Evolutionary conservation across 2,797 vertebrate species (phyloP).

Genomic region (Cossypha niveicapilla): DNA sequence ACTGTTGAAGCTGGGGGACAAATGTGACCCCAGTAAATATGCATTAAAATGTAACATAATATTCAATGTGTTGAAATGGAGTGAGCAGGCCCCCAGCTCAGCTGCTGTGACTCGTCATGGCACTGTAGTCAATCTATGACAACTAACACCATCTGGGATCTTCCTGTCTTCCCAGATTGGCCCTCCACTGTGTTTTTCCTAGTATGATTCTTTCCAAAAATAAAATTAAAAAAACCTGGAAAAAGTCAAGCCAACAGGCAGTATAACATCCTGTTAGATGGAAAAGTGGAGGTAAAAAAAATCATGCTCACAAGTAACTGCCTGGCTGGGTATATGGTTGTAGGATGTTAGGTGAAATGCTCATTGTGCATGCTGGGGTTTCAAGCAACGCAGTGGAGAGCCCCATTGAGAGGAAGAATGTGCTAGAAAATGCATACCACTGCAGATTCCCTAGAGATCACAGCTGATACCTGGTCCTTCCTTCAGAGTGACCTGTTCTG

Average conservation of each 20-base stretch:
- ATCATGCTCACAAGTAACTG: fast-evolving
- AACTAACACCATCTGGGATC: constrained; percentile 35
- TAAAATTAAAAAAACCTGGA: neutral
- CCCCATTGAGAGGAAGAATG: neutral
- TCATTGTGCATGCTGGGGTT: neutral
- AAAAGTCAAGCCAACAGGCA: neutral
- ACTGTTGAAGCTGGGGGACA: neutral
- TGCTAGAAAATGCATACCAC: neutral
- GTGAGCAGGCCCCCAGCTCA: constrained; percentile 8
- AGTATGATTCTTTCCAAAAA: constrained; percentile 5
- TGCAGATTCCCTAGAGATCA: neutral
- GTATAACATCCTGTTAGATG: neutral
- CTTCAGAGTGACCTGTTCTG: neutral
- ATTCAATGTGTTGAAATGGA: neutral
- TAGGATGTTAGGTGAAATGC: neutral
- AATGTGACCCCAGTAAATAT: neutral
- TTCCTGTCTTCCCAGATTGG: neutral
- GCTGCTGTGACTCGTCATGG: constrained; percentile 26
- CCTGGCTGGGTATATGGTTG: fast-evolving
- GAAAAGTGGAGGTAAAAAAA: neutral
- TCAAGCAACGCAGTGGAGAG: neutral
- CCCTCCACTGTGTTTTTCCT: constrained; percentile 7
- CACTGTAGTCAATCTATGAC: constrained; percentile 4
- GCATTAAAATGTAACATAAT: neutral
- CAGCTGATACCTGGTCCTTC: fast-evolving